Conservation (phyloP, 2,888 invertebrate genomes). For the Theretra japonica region DNA sequence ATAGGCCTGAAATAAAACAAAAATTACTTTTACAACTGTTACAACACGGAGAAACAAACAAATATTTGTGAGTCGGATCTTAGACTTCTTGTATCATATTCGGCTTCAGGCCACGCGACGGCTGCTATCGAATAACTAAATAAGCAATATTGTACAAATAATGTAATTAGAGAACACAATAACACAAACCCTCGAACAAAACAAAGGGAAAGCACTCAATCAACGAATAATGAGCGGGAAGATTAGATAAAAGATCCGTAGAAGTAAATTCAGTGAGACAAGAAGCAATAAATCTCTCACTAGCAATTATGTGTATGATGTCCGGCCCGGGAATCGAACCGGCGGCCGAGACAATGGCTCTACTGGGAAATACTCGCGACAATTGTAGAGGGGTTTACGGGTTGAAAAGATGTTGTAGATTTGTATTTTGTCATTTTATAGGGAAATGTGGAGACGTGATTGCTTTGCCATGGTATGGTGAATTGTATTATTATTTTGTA, state of each 20-base stretch:
- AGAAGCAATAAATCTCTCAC: conserved; percentile 73
- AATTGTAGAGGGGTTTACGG: conserved; percentile 47
- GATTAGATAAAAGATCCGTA: conserved; percentile 74
- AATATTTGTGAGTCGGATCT: background rate
- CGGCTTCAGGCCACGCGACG: too few relatives aligned
- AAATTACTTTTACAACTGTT: too few relatives aligned
- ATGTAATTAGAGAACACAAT: conserved; percentile 34
- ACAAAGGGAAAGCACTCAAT: conserved; percentile 69
- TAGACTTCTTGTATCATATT: background rate
- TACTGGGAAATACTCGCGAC: conserved; percentile 69
- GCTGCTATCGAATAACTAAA: background rate
- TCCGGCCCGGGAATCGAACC: conserved; percentile 56
- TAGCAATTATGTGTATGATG: conserved; percentile 78
- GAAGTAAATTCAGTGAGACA: conserved; percentile 67
- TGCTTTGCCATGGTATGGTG: too few relatives aligned
- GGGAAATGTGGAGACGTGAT: too few relatives aligned
- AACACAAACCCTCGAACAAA: conserved; percentile 47
- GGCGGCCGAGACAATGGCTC: conserved; percentile 60
- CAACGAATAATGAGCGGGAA: conserved; percentile 69
- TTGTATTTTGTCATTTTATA: background rate
- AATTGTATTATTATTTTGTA: too few relatives aligned
- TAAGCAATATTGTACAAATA: conserved; percentile 27
- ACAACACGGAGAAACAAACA: too few relatives aligned
- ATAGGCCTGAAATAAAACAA: too few relatives aligned
- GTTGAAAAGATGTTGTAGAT: background rate